Percentiles rank a stretch among this genome's conserved stretches.
phyloP scores from a whole-genome alignment of 2,113 vertebrate genomes.

The Sinocyclocheilus anophthalmus region DNA sequence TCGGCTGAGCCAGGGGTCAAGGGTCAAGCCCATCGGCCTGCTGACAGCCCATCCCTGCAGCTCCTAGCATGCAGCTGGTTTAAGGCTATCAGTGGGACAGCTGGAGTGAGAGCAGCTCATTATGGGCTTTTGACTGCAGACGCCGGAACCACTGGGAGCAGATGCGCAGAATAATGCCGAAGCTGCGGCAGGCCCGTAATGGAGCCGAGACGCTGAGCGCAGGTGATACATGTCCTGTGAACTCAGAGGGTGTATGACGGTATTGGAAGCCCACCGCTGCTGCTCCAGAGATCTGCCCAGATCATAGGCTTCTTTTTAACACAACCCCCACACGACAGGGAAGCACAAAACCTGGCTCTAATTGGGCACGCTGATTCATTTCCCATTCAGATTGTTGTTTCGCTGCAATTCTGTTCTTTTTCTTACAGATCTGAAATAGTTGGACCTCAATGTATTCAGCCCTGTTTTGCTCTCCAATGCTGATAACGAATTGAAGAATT shows the following conservation, averaged over 20 bases:
- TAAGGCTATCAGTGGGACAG: constrained; percentile 46
- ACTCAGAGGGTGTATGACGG: constrained; percentile 69
- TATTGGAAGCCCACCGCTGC: constrained; percentile 29
- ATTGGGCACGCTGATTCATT: constrained; percentile 35
- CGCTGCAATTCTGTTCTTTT: neutral
- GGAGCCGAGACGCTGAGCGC: constrained; percentile 71
- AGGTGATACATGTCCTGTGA: constrained; percentile 57
- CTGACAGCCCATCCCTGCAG: constrained; percentile 24
- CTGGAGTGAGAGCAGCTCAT: constrained; percentile 46
- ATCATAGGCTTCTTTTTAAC: constrained; percentile 37
- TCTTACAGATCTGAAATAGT: neutral
- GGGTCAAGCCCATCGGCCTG: constrained; percentile 66
- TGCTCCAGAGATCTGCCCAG: constrained; percentile 6
- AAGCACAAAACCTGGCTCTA: constrained; percentile 20
- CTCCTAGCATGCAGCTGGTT: constrained; percentile 34
- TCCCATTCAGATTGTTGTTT: constrained; percentile 26
- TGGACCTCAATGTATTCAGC: neutral
- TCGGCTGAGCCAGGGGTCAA: constrained; percentile 72
- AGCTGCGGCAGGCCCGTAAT: constrained; percentile 31
- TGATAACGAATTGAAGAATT: neutral
- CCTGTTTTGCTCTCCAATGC: neutral
- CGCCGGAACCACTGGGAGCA: constrained; percentile 27
- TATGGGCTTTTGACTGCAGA: constrained; percentile 32
- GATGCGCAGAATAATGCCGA: constrained; percentile 13
- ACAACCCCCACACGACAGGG: constrained; percentile 28